Conservation (phyloP, 2,113 vertebrate species). For the Platysternon megacephalum region DNA sequence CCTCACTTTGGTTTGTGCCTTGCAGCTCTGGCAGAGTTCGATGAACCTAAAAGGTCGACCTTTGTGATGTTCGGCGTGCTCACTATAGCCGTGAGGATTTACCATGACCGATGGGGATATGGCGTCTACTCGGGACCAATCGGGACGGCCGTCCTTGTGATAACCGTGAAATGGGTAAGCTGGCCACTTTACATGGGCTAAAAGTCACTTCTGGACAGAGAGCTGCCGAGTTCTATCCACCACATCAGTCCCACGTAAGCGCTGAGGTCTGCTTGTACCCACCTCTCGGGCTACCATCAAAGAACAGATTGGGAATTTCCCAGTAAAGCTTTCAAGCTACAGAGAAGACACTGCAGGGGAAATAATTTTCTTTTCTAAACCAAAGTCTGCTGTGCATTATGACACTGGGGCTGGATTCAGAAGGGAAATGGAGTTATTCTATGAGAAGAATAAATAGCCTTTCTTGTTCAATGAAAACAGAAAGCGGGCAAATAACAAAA, state of each 20-base stretch:
- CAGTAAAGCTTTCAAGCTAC: rapidly evolving
- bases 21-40: conserved; percentile 93
- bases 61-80: conserved; percentile 93
- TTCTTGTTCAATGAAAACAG: not conserved
- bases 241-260: not conserved
- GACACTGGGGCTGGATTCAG: rapidly evolving
- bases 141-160: conserved; percentile 91
- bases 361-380: not conserved
- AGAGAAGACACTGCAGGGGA: not conserved
- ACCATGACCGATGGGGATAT: conserved; percentile 94
- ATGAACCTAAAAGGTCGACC: conserved; percentile 92
- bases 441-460: not conserved
- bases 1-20: not conserved
- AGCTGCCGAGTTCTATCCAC: not conserved
- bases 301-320: not conserved
- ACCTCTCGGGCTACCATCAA: rapidly evolving
- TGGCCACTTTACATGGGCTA: rapidly evolving
- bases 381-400: not conserved
- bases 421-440: not conserved
- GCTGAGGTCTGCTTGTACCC: not conserved
- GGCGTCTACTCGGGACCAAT: conserved; percentile 96
- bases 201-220: not conserved
- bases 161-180: conserved; percentile 92
- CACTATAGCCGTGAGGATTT: conserved; percentile 90
- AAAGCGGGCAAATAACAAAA: not conserved